phyloP scores from a whole-genome alignment of 1,140 invertebrate species.

The Dendrolimus kikuchii region DNA sequence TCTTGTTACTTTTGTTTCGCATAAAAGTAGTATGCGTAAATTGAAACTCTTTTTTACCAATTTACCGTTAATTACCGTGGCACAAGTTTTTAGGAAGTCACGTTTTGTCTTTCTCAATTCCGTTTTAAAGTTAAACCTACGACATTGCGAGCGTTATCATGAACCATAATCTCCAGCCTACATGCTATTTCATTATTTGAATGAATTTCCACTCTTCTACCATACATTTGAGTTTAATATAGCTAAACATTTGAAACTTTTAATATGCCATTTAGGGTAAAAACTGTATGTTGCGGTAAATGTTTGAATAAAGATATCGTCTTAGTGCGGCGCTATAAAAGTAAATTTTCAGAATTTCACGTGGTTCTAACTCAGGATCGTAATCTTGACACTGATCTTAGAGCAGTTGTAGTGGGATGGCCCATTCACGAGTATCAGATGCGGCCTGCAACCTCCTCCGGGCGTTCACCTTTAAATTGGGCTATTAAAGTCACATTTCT shows the following conservation, averaged over 20 bases:
- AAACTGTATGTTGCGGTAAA: too few relatives aligned
- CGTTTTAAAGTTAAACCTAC: conserved; percentile 6
- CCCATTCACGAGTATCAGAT: conserved; percentile 44
- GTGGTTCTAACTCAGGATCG: conserved; percentile 3
- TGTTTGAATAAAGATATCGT: too few relatives aligned
- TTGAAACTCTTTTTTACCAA: too few relatives aligned
- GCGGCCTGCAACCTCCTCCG: conserved; percentile 10
- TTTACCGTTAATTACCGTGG: too few relatives aligned
- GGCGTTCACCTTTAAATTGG: conserved; percentile 27
- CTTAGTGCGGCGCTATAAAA: too few relatives aligned
- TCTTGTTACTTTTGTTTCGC: too few relatives aligned
- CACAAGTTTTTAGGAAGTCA: conserved; percentile 3
- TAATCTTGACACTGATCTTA: conserved; percentile 26
- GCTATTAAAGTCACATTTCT: conserved; percentile 24
- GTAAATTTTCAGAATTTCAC: conserved; percentile 10
- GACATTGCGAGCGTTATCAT: conserved; percentile 6
- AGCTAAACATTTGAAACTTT: too few relatives aligned
- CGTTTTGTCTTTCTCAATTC: conserved; percentile 9
- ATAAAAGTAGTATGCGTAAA: too few relatives aligned
- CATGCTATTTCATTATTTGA: conserved; percentile 7
- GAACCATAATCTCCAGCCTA: conserved; percentile 7
- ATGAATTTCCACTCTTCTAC: too few relatives aligned
- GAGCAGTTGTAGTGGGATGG: conserved; percentile 28
- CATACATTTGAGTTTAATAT: too few relatives aligned
- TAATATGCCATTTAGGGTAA: too few relatives aligned